phyloP scores from a whole-genome alignment of 2,113 vertebrate species.

The Opisthocomus hoazin region DNA sequence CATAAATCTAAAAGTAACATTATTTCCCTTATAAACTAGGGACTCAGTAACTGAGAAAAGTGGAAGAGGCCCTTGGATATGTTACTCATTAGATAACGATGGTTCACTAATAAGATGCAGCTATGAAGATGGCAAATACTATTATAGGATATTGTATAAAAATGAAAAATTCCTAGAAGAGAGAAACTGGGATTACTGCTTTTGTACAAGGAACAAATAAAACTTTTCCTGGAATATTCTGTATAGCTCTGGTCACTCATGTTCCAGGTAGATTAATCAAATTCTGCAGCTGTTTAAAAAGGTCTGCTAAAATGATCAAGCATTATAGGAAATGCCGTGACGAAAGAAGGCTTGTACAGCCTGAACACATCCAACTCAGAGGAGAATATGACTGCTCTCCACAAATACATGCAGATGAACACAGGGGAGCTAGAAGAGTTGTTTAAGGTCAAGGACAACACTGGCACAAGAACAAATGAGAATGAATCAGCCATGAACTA shows the following conservation, averaged over 20 bases:
- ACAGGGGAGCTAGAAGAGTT: neutral
- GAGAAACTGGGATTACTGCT: neutral
- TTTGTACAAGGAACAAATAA: neutral
- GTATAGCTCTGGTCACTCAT: neutral
- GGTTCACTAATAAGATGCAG: neutral
- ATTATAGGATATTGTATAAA: neutral
- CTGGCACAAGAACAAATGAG: neutral
- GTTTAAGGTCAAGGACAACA: neutral
- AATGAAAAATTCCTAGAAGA: neutral
- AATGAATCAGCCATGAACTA: neutral
- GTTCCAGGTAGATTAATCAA: neutral
- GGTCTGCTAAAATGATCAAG: neutral
- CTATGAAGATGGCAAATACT: neutral
- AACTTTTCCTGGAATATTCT: neutral
- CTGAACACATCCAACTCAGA: neutral
- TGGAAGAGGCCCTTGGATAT: neutral
- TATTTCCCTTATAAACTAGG: neutral
- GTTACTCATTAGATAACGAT: neutral
- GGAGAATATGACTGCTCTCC: neutral
- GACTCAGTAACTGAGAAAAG: neutral
- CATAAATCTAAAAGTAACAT: neutral
- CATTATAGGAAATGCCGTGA: neutral
- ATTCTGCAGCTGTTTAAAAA: neutral
- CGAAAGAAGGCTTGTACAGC: neutral
- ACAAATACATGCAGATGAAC: neutral